Evolutionary conservation across 92 coral and sea anemone genomes (phyloP).

Genomic region (Palythoa grandiflora): DNA sequence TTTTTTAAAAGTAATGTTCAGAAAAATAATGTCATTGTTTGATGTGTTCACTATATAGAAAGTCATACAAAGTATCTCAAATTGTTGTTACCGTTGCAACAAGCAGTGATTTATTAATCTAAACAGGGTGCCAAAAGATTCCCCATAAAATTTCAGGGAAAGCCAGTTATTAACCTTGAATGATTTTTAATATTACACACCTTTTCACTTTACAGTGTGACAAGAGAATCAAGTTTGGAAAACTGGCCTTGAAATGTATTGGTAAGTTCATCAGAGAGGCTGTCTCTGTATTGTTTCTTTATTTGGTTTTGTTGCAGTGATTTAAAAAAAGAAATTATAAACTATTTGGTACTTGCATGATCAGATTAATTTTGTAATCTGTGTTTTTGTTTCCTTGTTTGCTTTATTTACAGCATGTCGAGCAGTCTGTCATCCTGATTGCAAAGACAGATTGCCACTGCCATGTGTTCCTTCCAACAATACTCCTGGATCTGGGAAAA

Average conservation of each 20-base stretch:
- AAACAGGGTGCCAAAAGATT: too few species aligned
- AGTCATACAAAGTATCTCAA: too few species aligned
- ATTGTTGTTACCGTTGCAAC: too few species aligned
- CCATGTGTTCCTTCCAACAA: slow-evolving; percentile 91
- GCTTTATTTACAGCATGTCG: slow-evolving; percentile 76
- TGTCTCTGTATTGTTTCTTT: not conserved
- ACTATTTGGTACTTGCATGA: too few species aligned
- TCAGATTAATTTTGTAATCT: not conserved
- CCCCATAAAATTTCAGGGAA: too few species aligned
- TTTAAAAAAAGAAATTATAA: too few species aligned
- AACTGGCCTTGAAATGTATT: slow-evolving; percentile 92
- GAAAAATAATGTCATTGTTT: too few species aligned
- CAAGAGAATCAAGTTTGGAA: slow-evolving; percentile 92
- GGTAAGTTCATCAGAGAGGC: slow-evolving; percentile 58
- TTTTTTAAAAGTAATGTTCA: too few species aligned
- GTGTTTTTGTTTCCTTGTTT: not conserved
- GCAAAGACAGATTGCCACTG: slow-evolving; percentile 82
- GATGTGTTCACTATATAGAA: too few species aligned
- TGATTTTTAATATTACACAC: too few species aligned
- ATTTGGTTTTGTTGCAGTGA: not conserved
- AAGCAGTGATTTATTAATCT: too few species aligned
- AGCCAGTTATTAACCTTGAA: too few species aligned
- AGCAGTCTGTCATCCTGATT: slow-evolving; percentile 97
- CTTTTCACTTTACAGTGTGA: slow-evolving; percentile 73
- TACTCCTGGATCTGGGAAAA: slow-evolving; percentile 93